Evolutionary conservation across 2,888 invertebrate species (phyloP).

Genomic region (Blastobasis lacticolella): DNA sequence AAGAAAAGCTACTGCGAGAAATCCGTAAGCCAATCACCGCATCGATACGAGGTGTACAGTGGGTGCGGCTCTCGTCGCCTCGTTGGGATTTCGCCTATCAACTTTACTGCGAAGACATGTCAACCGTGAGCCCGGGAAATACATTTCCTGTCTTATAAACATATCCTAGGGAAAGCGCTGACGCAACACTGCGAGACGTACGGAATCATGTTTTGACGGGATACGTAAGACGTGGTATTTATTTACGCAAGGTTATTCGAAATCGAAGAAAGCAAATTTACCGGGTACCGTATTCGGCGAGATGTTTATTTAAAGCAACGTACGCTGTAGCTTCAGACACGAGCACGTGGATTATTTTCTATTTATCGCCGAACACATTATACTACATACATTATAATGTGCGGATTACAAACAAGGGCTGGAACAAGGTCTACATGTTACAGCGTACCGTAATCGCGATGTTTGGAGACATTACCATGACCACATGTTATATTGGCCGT

Average conservation of each 20-base stretch:
- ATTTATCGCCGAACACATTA: no score
- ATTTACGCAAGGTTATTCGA: conserved; percentile 23
- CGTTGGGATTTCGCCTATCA: conserved; percentile 23
- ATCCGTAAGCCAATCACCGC: conserved; percentile 36
- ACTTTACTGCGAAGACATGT: conserved; percentile 28
- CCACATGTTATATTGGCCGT: background rate
- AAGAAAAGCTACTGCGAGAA: no score
- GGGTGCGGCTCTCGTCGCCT: conserved; percentile 28
- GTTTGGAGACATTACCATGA: background rate
- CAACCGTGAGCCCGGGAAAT: conserved; percentile 32
- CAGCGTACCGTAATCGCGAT: no score
- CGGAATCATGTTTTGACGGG: conserved; percentile 36
- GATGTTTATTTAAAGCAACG: no score
- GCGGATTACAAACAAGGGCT: no score
- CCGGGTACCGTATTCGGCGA: background rate
- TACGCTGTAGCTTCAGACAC: no score
- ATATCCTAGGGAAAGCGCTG: conserved; percentile 36
- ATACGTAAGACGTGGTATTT: conserved; percentile 21
- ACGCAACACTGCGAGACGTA: conserved; percentile 34
- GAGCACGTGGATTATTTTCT: no score
- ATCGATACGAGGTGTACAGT: conserved; percentile 44
- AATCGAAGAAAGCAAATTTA: conserved; percentile 10
- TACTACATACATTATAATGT: no score
- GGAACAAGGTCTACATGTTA: no score
- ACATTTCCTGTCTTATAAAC: conserved; percentile 44